Evolutionary conservation across 2,888 invertebrate genomes (phyloP).

Genomic region (Acanthococcus lagerstroemiae): DNA sequence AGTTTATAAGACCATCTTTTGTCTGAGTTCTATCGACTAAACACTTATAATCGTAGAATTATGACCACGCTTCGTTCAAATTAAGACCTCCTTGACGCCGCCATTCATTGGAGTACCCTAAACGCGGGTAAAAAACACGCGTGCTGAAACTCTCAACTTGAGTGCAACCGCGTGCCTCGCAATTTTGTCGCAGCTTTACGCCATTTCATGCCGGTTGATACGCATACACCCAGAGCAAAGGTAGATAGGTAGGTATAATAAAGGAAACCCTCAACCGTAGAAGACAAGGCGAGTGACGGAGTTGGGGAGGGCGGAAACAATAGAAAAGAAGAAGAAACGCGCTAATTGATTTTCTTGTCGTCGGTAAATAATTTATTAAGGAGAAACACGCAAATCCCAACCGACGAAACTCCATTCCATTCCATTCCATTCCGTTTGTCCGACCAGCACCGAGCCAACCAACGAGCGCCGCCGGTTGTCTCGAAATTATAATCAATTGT

Average conservation of each 20-base stretch:
- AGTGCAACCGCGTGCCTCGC: background rate
- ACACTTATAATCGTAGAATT: no score
- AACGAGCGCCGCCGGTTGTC: slow-evolving; percentile 17
- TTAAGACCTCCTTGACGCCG: no score
- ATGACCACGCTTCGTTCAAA: no score
- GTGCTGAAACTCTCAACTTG: background rate
- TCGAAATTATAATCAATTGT: slow-evolving; percentile 29
- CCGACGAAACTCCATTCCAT: slow-evolving; percentile 22
- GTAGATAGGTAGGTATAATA: no score
- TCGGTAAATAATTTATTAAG: slow-evolving; percentile 30
- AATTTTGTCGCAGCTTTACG: background rate
- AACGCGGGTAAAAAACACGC: background rate
- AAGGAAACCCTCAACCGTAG: background rate
- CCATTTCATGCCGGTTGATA: background rate
- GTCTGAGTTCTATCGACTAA: no score
- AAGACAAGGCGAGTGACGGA: background rate
- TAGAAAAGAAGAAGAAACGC: slow-evolving; percentile 23
- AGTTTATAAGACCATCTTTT: no score
- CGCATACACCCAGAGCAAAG: no score
- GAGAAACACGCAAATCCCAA: slow-evolving; percentile 26
- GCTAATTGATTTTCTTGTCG: slow-evolving; percentile 31
- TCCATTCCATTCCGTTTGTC: no score
- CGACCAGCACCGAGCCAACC: slow-evolving; percentile 15
- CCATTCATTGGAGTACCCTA: no score
- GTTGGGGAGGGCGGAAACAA: background rate